A percentile compares a stretch with the other conserved stretches of the same genome.
Conservation (phyloP, 2,888 invertebrate genomes). For the Muschampia plurimacula region DNA sequence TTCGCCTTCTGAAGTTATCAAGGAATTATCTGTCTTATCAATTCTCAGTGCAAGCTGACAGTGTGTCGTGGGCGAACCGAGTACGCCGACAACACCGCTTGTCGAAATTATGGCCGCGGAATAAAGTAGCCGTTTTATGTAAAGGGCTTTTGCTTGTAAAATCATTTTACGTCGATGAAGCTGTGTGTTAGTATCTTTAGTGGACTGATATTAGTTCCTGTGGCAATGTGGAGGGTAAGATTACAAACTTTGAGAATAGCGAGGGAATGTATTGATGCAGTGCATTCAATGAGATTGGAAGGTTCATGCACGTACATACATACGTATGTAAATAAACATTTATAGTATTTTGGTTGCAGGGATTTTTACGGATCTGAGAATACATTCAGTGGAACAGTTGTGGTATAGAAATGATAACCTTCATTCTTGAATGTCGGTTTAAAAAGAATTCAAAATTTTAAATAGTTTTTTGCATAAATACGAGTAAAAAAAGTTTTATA, state of each 20-base stretch:
- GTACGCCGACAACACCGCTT: constrained; percentile 51
- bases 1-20: too few relatives aligned
- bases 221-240: neutral
- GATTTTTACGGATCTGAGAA: too few relatives aligned
- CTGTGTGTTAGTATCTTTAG: constrained; percentile 12
- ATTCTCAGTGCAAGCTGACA: constrained; percentile 37
- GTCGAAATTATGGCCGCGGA: constrained; percentile 52
- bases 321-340: too few relatives aligned
- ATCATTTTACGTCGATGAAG: constrained; percentile 8
- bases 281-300: too few relatives aligned
- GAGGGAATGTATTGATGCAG: neutral
- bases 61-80: constrained; percentile 50
- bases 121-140: constrained; percentile 50
- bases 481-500: too few relatives aligned
- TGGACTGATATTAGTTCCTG: neutral
- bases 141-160: constrained; percentile 31
- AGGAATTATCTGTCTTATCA: neutral
- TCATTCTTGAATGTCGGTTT: too few relatives aligned
- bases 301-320: too few relatives aligned
- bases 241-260: neutral
- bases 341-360: too few relatives aligned
- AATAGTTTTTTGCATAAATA: too few relatives aligned
- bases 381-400: too few relatives aligned
- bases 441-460: too few relatives aligned
- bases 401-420: too few relatives aligned